These are phyloP conservation scores for Cecidostiba fungosa DNA, from an alignment of 2,888 invertebrate genomes.

Conservation along the genomic window DNA sequence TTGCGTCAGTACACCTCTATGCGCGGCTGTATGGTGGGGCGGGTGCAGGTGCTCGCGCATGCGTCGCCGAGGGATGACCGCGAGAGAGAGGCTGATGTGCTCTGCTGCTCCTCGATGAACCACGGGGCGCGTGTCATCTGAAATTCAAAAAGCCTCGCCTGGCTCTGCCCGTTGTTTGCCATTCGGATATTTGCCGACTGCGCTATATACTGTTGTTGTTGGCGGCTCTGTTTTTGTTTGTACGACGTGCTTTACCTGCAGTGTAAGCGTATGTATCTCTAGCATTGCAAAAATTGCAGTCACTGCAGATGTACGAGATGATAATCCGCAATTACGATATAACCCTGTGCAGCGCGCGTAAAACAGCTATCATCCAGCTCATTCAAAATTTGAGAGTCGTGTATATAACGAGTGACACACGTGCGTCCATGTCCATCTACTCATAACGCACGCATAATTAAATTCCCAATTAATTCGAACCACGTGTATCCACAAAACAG, in stretches of 20 bases:
- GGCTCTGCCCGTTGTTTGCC: neutral
- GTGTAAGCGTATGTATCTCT: no score
- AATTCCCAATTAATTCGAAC: neutral
- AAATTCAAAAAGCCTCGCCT: neutral
- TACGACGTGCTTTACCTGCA: no score
- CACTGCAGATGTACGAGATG: no score
- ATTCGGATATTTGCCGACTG: neutral
- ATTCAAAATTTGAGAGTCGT: neutral
- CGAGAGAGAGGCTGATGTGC: neutral
- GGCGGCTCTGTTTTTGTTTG: no score
- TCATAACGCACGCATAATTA: neutral
- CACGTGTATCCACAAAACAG: neutral
- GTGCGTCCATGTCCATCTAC: neutral
- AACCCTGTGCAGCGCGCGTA: no score
- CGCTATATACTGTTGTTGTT: neutral
- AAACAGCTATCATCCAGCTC: neutral
- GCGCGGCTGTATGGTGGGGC: neutral
- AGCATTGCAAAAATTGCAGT: no score
- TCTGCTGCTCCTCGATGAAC: neutral
- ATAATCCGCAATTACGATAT: neutral
- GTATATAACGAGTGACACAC: neutral
- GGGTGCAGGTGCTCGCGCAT: constrained; percentile 27
- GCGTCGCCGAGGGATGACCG: neutral
- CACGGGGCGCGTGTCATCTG: neutral
- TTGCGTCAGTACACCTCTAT: constrained; percentile 12